phyloP scores from a whole-genome alignment of 2,113 vertebrate genomes.

The Epinephelus moara region DNA sequence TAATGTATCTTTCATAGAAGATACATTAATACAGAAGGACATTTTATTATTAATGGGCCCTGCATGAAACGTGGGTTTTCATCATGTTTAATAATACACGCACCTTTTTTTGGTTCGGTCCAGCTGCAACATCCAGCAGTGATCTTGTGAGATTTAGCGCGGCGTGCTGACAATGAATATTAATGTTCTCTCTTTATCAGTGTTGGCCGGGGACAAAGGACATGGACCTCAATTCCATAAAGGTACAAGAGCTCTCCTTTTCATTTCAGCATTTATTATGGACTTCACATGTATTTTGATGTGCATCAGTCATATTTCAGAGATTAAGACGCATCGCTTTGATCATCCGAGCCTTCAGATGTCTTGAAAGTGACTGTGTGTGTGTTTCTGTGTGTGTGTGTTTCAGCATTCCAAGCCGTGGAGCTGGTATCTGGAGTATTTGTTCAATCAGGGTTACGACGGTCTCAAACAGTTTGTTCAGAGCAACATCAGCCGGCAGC shows the following conservation, averaged over 20 bases:
- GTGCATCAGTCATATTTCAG: slow-evolving; percentile 29
- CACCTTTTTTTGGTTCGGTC: slow-evolving; percentile 63
- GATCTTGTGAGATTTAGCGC: slow-evolving; percentile 57
- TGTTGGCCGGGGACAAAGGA: slow-evolving; percentile 83
- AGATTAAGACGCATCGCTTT: slow-evolving; percentile 10
- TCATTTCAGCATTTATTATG: slow-evolving; percentile 33
- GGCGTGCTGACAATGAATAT: slow-evolving; percentile 62
- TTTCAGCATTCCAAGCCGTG: slow-evolving; percentile 86
- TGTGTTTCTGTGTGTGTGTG: slow-evolving; percentile 31
- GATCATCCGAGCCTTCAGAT: slow-evolving; percentile 26
- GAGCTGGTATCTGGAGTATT: slow-evolving; percentile 92
- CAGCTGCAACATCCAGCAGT: slow-evolving; percentile 52
- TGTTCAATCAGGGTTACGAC: slow-evolving; percentile 87
- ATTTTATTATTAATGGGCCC: slow-evolving; percentile 80
- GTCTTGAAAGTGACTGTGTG: background rate
- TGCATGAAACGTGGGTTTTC: slow-evolving; percentile 69
- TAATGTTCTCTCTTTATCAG: slow-evolving; percentile 82
- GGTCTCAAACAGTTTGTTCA: slow-evolving; percentile 90
- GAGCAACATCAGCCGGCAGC: slow-evolving; percentile 83
- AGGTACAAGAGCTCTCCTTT: slow-evolving; percentile 83
- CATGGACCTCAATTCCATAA: slow-evolving; percentile 86
- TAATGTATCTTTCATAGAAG: slow-evolving; percentile 78
- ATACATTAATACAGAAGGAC: slow-evolving; percentile 78
- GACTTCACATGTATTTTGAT: slow-evolving; percentile 39
- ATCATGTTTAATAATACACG: slow-evolving; percentile 81